Conservation (phyloP, 2,797 vertebrate genomes). For the Coccyzus lansbergi region DNA sequence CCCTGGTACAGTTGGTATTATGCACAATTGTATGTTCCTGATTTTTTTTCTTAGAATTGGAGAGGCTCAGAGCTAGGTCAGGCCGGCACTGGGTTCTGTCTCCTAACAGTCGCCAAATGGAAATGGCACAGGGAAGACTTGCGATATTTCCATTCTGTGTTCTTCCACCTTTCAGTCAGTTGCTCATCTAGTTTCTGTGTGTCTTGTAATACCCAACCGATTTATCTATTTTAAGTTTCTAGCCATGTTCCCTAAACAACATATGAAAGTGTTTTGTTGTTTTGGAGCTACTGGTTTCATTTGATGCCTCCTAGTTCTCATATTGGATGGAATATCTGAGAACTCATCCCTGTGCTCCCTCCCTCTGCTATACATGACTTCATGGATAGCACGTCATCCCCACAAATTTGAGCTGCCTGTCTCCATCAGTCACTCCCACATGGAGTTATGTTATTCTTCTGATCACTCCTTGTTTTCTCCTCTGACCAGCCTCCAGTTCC, state of each 20-base stretch:
- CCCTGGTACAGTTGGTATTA: not conserved
- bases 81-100: not conserved
- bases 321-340: not conserved
- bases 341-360: fast-evolving
- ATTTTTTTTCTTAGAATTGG: not conserved
- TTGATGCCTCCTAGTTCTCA: not conserved
- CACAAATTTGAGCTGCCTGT: not conserved
- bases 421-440: not conserved
- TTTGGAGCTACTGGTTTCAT: not conserved
- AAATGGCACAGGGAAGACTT: not conserved
- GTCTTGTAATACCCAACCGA: not conserved
- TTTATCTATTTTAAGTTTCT: not conserved
- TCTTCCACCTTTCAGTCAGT: not conserved
- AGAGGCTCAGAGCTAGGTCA: not conserved
- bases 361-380: not conserved
- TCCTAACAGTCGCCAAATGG: not conserved
- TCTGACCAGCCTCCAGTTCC: not conserved
- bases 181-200: not conserved
- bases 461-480: not conserved
- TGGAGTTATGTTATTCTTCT: not conserved
- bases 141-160: fast-evolving
- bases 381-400: not conserved
- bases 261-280: not conserved
- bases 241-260: not conserved
- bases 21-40: not conserved